Evolutionary conservation across 2,797 vertebrate species (phyloP).

Genomic region (Salarias fasciatus): DNA sequence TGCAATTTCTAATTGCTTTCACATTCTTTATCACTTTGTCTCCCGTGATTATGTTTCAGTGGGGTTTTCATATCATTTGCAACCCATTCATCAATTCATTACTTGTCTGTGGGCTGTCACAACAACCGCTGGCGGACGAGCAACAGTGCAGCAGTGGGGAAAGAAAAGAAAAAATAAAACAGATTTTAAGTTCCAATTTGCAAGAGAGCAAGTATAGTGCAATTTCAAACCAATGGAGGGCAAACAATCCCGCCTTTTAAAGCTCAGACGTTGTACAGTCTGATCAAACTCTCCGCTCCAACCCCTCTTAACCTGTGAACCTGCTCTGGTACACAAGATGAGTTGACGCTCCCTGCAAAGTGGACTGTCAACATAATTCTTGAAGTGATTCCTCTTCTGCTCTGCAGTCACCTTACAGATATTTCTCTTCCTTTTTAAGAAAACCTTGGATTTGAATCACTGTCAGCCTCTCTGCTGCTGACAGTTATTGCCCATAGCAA

Average conservation of each 20-base stretch:
- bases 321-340: constrained; percentile 60
- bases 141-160: constrained; percentile 4
- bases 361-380: constrained; percentile 74
- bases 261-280: constrained; percentile 55
- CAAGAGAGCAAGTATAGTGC: constrained; percentile 34
- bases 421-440: constrained; percentile 20
- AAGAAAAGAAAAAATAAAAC: constrained; percentile 13
- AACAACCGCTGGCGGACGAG: constrained; percentile 35
- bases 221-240: constrained; percentile 45
- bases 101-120: constrained; percentile 36
- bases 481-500: constrained; percentile 49
- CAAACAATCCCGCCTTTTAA: constrained; percentile 56
- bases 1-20: constrained; percentile 40
- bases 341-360: constrained; percentile 67
- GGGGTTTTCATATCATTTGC: constrained; percentile 40
- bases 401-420: constrained; percentile 33
- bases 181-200: constrained; percentile 49
- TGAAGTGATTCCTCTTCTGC: constrained; percentile 66
- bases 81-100: constrained; percentile 56
- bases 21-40: constrained; percentile 15
- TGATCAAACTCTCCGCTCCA: constrained; percentile 58
- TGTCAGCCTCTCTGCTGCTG: constrained; percentile 25
- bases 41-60: constrained; percentile 45
- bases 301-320: constrained; percentile 59
- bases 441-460: constrained; percentile 53